Conservation (phyloP, 2,113 vertebrate genomes). For the Cryptotis parvus region DNA sequence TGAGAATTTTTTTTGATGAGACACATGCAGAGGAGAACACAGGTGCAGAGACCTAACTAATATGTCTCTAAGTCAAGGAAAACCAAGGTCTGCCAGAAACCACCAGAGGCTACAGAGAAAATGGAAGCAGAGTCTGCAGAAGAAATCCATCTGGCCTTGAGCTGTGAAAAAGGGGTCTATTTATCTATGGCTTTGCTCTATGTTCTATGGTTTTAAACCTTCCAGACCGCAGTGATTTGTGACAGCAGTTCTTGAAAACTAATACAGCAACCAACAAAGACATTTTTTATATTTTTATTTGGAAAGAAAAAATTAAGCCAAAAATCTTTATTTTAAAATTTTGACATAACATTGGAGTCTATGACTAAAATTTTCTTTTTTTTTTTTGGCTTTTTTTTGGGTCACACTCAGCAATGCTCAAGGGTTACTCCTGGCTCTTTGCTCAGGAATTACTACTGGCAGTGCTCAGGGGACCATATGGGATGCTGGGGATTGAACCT, state of each 20-base stretch:
- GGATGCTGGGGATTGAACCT: no score
- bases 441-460: no score
- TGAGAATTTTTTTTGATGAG: neutral
- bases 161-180: neutral
- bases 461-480: no score
- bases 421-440: no score
- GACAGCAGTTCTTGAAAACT: neutral
- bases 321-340: neutral
- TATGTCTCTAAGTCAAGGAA: neutral
- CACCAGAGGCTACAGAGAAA: neutral
- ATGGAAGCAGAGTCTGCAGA: neutral
- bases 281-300: constrained; percentile 27
- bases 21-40: neutral
- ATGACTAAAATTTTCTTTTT: neutral
- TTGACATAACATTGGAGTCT: neutral
- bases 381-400: no score
- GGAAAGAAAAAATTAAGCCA: constrained; percentile 7
- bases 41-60: neutral
- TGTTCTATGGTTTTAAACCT: neutral
- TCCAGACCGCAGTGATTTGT: neutral
- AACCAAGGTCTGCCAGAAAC: neutral
- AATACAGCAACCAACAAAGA: neutral
- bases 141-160: neutral
- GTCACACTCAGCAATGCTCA: no score
- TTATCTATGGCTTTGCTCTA: neutral